A percentile compares a stretch with the other conserved stretches of the same genome.
Conservation (phyloP, 2,888 invertebrate genomes). For the Eristalis tenax region DNA sequence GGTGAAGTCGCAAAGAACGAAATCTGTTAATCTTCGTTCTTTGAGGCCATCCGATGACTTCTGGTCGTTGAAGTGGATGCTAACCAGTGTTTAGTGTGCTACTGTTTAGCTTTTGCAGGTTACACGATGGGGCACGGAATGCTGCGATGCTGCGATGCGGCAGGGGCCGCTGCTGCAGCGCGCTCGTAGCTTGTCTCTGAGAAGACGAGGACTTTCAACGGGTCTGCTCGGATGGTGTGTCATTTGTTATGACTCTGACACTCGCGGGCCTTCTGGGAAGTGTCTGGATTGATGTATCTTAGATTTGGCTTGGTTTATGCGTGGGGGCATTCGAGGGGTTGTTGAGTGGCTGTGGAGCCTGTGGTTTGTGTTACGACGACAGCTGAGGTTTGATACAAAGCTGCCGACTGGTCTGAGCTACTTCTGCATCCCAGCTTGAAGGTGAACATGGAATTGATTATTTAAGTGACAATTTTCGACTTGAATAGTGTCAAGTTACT, state of each 20-base stretch:
- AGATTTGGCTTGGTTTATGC: background rate
- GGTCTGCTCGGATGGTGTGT: background rate
- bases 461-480: too few species aligned
- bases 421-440: too few species aligned
- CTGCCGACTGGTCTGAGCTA: too few species aligned
- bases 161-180: too few species aligned
- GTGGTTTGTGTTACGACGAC: too few species aligned
- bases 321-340: background rate
- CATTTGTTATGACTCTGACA: background rate
- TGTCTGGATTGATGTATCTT: background rate
- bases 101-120: constrained; percentile 56
- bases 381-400: too few species aligned
- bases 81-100: constrained; percentile 60
- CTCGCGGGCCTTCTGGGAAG: background rate
- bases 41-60: constrained; percentile 68
- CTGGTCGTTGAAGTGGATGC: constrained; percentile 47
- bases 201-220: background rate
- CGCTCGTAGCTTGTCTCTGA: too few species aligned
- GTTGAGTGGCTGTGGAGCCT: background rate
- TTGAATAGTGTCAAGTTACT: too few species aligned
- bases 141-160: background rate
- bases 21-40: constrained; percentile 67
- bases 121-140: constrained; percentile 7
- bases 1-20: constrained; percentile 64
- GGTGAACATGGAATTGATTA: too few species aligned